phyloP scores from a whole-genome alignment of 1,140 invertebrate genomes.

The Temnothorax longispinosus region DNA sequence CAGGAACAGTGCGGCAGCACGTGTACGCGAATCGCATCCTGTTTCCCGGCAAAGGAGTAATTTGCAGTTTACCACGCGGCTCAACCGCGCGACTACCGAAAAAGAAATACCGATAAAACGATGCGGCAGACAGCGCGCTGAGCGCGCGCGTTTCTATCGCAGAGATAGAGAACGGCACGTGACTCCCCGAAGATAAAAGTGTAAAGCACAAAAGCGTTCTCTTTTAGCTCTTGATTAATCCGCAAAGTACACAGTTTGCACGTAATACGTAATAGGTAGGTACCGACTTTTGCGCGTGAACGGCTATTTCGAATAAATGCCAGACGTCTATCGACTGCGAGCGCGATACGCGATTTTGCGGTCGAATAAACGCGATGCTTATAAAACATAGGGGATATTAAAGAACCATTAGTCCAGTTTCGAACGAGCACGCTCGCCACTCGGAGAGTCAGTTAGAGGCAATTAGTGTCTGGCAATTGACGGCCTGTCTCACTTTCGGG shows the following conservation, averaged over 20 bases:
- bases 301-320: slow-evolving; percentile 26
- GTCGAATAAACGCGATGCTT: slow-evolving; percentile 39
- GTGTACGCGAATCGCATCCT: slow-evolving; percentile 58
- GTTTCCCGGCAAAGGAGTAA: slow-evolving; percentile 39
- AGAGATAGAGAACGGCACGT: neutral
- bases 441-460: slow-evolving; percentile 38
- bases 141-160: neutral
- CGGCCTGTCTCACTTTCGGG: slow-evolving; percentile 14
- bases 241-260: neutral
- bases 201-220: neutral
- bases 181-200: neutral
- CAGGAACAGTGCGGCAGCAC: slow-evolving; percentile 48
- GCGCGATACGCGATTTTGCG: slow-evolving; percentile 34
- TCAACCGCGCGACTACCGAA: neutral
- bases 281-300: neutral
- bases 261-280: neutral
- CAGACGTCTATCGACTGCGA: slow-evolving; percentile 14
- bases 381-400: slow-evolving; percentile 50
- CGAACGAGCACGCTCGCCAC: slow-evolving; percentile 10
- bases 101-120: slow-evolving; percentile 39
- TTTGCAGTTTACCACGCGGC: slow-evolving; percentile 47
- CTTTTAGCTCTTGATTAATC: neutral
- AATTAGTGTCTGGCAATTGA: slow-evolving; percentile 19
- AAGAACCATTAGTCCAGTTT: slow-evolving; percentile 52
- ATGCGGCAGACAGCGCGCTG: neutral